Base-by-base conservation (phyloP, 2,113 vertebrate species). In the Siphamia tubifer region DNA sequence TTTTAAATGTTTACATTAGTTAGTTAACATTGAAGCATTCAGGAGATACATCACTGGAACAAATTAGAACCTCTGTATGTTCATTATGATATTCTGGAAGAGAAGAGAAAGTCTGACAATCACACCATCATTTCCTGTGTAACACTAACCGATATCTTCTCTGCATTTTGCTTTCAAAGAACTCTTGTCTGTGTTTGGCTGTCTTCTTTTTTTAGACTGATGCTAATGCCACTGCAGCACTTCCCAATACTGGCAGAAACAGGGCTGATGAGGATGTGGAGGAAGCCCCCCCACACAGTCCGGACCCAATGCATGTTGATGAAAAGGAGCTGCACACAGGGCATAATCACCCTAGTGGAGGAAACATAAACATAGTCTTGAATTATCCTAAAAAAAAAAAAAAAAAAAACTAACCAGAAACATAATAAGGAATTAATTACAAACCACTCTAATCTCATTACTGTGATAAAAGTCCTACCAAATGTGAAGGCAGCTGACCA, bases 401-500 rank as follows among this genome's bases (percentile, higher is more conserved):
- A n/a, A n/a, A n/a, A n/a, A n/a, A n/a, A n/a, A n/a, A n/a, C n/a
- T 53, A 15, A 35, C 17, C 8, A 47, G 9, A 21, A 52, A 24
- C 15, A 15, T 5, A 4, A 53, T 54, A 4, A 61, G 12, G 40
- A 17, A 10, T 36, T 54, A n/a, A n/a, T n/a, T n/a, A n/a, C n/a
- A n/a, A n/a, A n/a, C n/a, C n/a, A n/a, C n/a, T n/a, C n/a, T n/a
- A n/a, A n/a, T n/a, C n/a, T n/a, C n/a, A n/a, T n/a, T n/a, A 39
- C 48, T 25, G 39, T 32, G 36, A 27, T 5, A 38, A 16, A n/a
- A 10, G 16, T 43, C 77, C 30, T 62, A 88, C 85, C 85, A 91
- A 65, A 91, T 89, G 64, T 89, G 89, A 23, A 92, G 55, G 62
- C 77, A 91, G 73, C 81, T 89, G 55, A 90, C 68, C 12, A 84